Evolutionary conservation across 2,113 vertebrate species (phyloP), one percentile per base, ranked within the genome.

Genomic region (Notiomystis cincta): DNA sequence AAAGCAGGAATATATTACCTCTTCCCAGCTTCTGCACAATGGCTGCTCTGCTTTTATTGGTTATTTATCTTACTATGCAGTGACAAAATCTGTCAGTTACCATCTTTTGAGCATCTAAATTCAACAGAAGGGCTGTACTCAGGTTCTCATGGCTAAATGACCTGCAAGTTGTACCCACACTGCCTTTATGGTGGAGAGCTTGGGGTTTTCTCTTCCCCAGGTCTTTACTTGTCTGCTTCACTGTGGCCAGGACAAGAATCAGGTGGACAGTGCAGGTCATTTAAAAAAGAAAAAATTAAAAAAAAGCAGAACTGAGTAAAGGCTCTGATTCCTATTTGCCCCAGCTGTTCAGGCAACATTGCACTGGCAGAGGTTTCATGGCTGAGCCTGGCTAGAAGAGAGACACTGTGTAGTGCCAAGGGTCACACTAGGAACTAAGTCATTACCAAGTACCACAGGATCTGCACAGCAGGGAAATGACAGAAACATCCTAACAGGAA

Each of bases 111-210:
- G n/a, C 42, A 42, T 18, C 60, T 48, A 37, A 62, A 84, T 70
- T 70, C 0, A 0, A 47, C 24, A 18, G 60, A 61, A 73, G 33
- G 28, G 7, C 7, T 57, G 12, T 37, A 13, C 19, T 67, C 19
- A 7, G 35, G 11, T 50, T 61, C 66, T 71, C 6, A 2, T 22
- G 61, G 54, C 21, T 73, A 30, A 72, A 31, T 19, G 5, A 24
- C 21, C 57, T 27, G 14, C 15, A 80, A 69, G 58, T 31, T 61
- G 58, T 7, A 72, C 16, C 38, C 14, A 11, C 31, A 10, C 10
- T 38, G 17, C 25, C 33, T 67, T 87, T 33, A 35, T 5, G 33
- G 28, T 27, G 4, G 5, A 82, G 44, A 47, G 24, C 44, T 23
- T 50, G 38, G 13, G 47, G 9, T 91, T 82, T 67, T 54, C 51